Conservation (phyloP, 2,113 vertebrate genomes). For the Hiodon alosoides region DNA sequence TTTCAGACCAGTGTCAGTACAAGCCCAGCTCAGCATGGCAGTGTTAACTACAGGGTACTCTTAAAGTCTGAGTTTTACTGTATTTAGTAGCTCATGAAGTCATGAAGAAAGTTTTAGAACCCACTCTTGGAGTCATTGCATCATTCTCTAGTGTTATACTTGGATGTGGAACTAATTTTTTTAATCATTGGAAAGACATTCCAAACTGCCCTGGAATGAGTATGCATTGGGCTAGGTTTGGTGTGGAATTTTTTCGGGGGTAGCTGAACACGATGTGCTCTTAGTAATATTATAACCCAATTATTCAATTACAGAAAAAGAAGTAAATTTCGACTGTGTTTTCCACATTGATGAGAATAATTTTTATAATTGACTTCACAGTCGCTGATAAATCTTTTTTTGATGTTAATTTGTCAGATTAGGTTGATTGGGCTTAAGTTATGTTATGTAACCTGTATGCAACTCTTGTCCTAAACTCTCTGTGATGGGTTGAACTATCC, state of each 20-base stretch:
- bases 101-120: background rate
- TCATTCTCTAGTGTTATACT: slow-evolving; percentile 1
- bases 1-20: no score
- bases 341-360: background rate
- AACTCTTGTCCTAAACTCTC: no score
- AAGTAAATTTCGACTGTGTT: no score
- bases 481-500: no score
- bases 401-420: slow-evolving; percentile 2
- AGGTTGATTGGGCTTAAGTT: background rate
- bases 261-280: background rate
- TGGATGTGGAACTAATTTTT: background rate
- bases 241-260: background rate
- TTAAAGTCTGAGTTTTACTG: background rate
- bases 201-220: background rate
- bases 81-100: background rate
- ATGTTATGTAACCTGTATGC: no score
- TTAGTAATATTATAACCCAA: background rate
- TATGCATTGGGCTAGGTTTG: background rate
- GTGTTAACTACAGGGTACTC: background rate
- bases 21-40: no score
- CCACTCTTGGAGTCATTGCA: background rate
- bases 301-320: no score
- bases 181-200: background rate
- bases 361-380: slow-evolving; percentile 8
- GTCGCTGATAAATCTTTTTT: slow-evolving; percentile 1